Conservation (phyloP, 2,888 invertebrate genomes). For the Nemoura dubitans region DNA sequence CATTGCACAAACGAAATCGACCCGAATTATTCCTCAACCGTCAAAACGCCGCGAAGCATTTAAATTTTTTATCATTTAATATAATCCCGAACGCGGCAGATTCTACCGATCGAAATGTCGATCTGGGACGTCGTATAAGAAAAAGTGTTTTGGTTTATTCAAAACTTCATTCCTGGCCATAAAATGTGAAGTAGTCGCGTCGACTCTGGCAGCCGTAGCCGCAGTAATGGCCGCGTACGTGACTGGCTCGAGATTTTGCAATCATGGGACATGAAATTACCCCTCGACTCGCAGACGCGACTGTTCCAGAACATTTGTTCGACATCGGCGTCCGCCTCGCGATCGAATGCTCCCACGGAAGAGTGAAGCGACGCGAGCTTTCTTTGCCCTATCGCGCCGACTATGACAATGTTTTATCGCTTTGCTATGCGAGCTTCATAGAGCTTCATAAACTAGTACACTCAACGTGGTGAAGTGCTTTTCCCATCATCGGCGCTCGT, state of each 20-base stretch:
- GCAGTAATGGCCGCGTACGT: neutral
- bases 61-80: slow-evolving; percentile 26
- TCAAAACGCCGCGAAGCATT: neutral
- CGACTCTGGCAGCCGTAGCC: neutral
- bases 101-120: neutral
- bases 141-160: slow-evolving; percentile 39
- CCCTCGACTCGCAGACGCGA: neutral
- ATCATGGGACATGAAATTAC: neutral
- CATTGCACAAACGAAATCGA: neutral
- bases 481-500: neutral
- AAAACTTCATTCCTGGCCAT: slow-evolving; percentile 38
- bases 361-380: no score
- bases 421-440: neutral
- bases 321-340: neutral
- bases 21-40: neutral
- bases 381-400: neutral
- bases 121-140: neutral
- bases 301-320: neutral
- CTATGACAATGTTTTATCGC: neutral
- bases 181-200: slow-evolving; percentile 19
- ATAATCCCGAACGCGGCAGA: slow-evolving; percentile 9
- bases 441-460: neutral
- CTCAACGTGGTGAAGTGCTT: neutral
- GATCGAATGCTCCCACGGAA: no score
- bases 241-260: neutral